phyloP scores from a whole-genome alignment of 2,888 invertebrate genomes.

The Flexamia atlantica region DNA sequence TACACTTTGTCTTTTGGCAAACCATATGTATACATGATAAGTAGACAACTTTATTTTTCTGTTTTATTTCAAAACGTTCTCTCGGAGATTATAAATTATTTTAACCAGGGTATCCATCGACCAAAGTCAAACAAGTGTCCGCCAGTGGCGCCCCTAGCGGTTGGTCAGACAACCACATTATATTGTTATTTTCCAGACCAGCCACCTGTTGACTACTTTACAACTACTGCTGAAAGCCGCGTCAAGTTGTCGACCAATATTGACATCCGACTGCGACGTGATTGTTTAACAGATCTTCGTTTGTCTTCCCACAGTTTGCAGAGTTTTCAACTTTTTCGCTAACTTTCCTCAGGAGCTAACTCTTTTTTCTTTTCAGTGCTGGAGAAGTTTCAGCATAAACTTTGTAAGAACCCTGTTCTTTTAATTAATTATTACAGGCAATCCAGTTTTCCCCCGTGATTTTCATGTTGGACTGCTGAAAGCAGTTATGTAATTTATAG shows the following conservation, averaged over 20 bases:
- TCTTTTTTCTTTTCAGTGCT: not conserved
- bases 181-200: no score
- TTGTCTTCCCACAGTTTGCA: constrained; percentile 15
- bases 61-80: no score
- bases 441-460: not conserved
- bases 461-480: no score
- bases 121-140: not conserved
- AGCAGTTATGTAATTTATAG: no score
- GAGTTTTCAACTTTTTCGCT: not conserved
- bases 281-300: constrained; percentile 47
- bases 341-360: not conserved
- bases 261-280: constrained; percentile 36
- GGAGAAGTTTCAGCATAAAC: not conserved
- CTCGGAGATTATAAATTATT: no score
- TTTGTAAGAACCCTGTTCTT: no score
- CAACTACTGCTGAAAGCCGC: constrained; percentile 21
- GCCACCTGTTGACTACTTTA: constrained; percentile 42
- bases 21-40: no score
- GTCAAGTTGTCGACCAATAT: constrained; percentile 47
- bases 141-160: not conserved
- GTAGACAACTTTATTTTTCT: no score
- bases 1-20: no score
- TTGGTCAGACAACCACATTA: not conserved
- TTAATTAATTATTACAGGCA: not conserved
- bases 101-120: no score